Evolutionary conservation across 2,797 vertebrate genomes (phyloP), one percentile per base, ranked within the genome.

Genomic region (Petrocephalus sullivani): DNA sequence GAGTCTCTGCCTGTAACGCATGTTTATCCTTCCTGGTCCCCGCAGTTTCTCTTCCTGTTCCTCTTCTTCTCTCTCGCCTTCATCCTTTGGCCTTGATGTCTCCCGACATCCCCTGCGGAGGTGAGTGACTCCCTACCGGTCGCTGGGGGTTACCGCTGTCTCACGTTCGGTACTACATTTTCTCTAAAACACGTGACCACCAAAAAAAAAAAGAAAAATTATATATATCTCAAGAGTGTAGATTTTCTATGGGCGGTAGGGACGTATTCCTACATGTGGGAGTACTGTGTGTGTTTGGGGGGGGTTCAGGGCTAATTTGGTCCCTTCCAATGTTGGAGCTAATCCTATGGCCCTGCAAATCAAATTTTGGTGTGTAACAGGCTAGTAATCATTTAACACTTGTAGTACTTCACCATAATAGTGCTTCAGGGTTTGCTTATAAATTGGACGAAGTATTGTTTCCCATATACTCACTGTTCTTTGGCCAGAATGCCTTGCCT

Each of bases 41-140:
- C 95, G 88, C 97, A 99, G 98, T 99, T 99, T 96, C 96, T 99
- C 88, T 99, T 99, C 96, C 97, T 99, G 87, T 99, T 99, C 97
- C 96, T 99, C 95, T 99, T 99, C 96, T 99, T 99, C 96, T 99
- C 98, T 97, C 98, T 99, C 94, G 98, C 98, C 96, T 99, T 99
- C 96, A 99, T 99, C 97, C 97, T 99, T 96, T 99, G 98, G 98
- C 98, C 98, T 98, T 99, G 98, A 99, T 96, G 97, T 97, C 95
- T 96, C 54, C 91, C 96, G 96, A 96, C 91, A 92, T 96, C 96
- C 96, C 96, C 96, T 89, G 94, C 94, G 91, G 94, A 98, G 98
- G 98, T 99, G 97, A 96, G 96, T 94, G 21, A 16, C 16, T 84
- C 56, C 14, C 1, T 21, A 1, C 23, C 1, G 23, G 58, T 21